These are phyloP conservation scores for Stictonetta naevosa DNA, from an alignment of 2,113 vertebrate species.

Conservation along the genomic window DNA sequence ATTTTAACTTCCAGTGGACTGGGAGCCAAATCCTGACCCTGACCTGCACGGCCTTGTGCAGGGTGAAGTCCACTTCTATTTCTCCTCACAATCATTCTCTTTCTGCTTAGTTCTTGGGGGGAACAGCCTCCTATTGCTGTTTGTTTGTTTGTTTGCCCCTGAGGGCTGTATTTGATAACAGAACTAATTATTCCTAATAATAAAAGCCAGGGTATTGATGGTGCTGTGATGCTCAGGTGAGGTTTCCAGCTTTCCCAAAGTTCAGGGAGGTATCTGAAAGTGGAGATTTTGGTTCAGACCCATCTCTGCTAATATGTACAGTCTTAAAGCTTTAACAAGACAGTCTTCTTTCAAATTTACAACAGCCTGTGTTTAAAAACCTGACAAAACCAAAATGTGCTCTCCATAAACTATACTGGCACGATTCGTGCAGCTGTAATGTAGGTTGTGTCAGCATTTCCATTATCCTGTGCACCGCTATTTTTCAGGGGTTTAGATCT, in stretches of 20 bases:
- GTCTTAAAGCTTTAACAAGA: constrained; percentile 71
- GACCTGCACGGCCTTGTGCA: background rate
- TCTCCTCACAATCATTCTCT: background rate
- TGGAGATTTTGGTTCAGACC: background rate
- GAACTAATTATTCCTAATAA: background rate
- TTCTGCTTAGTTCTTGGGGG: background rate
- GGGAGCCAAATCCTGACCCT: background rate
- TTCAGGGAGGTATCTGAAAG: background rate
- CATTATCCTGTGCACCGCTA: constrained; percentile 61
- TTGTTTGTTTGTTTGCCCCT: background rate
- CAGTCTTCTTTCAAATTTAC: constrained; percentile 80
- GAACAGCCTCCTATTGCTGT: background rate
- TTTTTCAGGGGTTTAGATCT: constrained; percentile 74
- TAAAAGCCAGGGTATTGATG: background rate
- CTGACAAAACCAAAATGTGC: constrained; percentile 82
- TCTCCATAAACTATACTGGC: constrained; percentile 79
- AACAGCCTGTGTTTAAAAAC: constrained; percentile 81
- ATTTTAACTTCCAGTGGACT: background rate
- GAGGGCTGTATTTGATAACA: background rate
- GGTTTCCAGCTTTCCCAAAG: background rate
- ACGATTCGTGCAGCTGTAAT: constrained; percentile 67
- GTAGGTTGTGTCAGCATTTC: constrained; percentile 82
- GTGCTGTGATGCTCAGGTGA: background rate
- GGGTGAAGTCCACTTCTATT: background rate
- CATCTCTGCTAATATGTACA: constrained; percentile 56